phyloP scores from a whole-genome alignment of 2,888 invertebrate genomes.

The Oligia latruncula region DNA sequence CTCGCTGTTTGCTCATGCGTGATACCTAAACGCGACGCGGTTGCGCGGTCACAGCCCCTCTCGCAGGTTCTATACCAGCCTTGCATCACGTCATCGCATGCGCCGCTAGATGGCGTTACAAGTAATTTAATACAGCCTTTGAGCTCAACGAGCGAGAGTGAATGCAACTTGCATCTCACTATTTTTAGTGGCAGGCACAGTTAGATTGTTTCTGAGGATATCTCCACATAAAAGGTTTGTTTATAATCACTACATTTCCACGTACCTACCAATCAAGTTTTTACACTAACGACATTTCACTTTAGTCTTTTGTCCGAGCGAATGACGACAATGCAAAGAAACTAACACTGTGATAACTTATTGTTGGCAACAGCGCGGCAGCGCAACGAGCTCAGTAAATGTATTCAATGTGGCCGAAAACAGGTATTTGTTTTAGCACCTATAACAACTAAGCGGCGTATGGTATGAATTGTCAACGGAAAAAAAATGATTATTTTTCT shows the following conservation, averaged over 20 bases:
- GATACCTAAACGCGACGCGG: constrained; percentile 63
- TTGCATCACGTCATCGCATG: constrained; percentile 47
- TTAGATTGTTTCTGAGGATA: not conserved
- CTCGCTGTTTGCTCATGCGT: constrained; percentile 77
- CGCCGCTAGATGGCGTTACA: constrained; percentile 67
- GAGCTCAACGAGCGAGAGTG: constrained; percentile 10
- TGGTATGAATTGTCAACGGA: not conserved
- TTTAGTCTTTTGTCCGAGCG: not conserved
- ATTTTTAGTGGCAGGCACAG: not conserved
- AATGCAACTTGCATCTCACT: constrained; percentile 38
- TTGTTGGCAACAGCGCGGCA: constrained; percentile 13
- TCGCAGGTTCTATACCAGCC: constrained; percentile 66
- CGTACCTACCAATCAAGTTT: not conserved
- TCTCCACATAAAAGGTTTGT: not conserved
- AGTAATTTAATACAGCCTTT: constrained; percentile 39
- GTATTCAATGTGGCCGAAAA: constrained; percentile 55
- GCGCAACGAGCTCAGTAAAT: not conserved
- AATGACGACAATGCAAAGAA: constrained; percentile 14
- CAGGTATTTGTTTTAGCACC: constrained; percentile 54
- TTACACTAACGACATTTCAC: not conserved
- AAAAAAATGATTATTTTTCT: not conserved
- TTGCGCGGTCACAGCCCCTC: constrained; percentile 64
- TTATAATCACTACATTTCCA: not conserved
- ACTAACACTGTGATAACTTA: constrained; percentile 17
- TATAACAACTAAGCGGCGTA: constrained; percentile 12